Base-by-base conservation (phyloP, 2,797 vertebrate species). In the Sciaenops ocellatus region DNA sequence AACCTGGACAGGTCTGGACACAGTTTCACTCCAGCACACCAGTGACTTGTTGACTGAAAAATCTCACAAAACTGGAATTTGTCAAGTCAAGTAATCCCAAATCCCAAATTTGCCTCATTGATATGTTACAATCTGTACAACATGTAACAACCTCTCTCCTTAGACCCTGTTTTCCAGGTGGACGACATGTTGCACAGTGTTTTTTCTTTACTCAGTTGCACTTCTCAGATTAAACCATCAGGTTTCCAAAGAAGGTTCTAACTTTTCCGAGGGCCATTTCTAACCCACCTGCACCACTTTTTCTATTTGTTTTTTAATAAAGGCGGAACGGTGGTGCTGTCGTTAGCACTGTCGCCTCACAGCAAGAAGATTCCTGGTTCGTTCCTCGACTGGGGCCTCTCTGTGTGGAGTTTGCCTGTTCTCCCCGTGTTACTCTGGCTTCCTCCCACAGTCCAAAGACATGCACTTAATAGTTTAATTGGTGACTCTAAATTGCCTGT, bases 1-100 rank as follows among this genome's bases (percentile, higher is more conserved):
- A 63, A 50, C 24, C 46, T 24, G 47, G 30, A 62, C 62, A 76
- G 6, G 38, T 74, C 24, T 56, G 15, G 61, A 57, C 64, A 74
- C 42, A 70, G 18, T 47, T 55, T 66, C 65, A 30, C 47, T 59
- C 13, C 15, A 26, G 10, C 24, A 60, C 17, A 17, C 11, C 22
- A 15, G 13, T 30, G 22, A 13, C n/a, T 47, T 42, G 38, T 12
- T 2, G 28, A 9, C 41, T 38, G 52, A 26, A 11, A 48, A 38
- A 61, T 48, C 12, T 6, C 16, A n/a, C 54, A 64, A 46, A 61
- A 18, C 3, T 18, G 15, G 5, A 50, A 22, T 8, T 34, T 38
- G 18, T 24, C 26, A 55, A 60, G 41, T 12, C 22, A 28, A 15
- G 46, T 69, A 20, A 0, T 20, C 1, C 28, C 7, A 17, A 41